Percentiles rank a stretch among this genome's conserved stretches.
phyloP scores from a whole-genome alignment of 2,113 vertebrate genomes.

The Hippolais icterina region DNA sequence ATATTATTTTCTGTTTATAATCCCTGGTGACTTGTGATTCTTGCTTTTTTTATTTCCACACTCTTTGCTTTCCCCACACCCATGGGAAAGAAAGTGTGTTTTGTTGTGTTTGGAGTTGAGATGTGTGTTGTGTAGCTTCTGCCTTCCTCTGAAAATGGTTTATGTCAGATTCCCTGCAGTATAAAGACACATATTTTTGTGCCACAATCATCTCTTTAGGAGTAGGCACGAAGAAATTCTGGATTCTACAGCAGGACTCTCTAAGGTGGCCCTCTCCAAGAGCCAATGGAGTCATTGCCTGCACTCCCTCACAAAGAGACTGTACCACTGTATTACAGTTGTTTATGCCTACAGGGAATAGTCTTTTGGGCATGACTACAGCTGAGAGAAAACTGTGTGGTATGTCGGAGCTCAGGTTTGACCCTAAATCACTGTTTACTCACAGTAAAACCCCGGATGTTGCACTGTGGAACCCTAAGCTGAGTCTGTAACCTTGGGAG shows the following conservation, averaged over 20 bases:
- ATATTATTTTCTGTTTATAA: background rate
- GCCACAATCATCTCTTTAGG: background rate
- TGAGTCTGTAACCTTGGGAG: background rate
- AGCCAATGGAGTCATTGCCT: background rate
- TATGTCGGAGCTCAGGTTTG: background rate
- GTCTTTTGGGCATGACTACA: background rate
- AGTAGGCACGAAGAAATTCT: background rate
- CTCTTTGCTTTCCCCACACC: background rate
- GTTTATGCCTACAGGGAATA: background rate
- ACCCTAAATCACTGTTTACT: background rate
- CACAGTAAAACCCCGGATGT: background rate
- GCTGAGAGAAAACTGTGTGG: background rate
- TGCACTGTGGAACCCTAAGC: background rate
- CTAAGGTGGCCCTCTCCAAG: background rate
- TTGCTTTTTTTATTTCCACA: background rate
- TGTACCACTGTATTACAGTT: background rate
- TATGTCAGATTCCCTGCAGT: background rate
- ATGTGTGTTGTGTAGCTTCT: background rate
- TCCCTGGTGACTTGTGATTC: background rate
- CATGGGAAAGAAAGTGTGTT: background rate
- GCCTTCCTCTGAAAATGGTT: background rate
- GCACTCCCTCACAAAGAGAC: background rate
- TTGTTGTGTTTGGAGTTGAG: background rate
- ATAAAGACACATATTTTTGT: background rate
- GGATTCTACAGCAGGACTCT: background rate